These are phyloP conservation scores for Nanger granti DNA, from an alignment of 2,113 vertebrate species.

Conservation along the genomic window DNA sequence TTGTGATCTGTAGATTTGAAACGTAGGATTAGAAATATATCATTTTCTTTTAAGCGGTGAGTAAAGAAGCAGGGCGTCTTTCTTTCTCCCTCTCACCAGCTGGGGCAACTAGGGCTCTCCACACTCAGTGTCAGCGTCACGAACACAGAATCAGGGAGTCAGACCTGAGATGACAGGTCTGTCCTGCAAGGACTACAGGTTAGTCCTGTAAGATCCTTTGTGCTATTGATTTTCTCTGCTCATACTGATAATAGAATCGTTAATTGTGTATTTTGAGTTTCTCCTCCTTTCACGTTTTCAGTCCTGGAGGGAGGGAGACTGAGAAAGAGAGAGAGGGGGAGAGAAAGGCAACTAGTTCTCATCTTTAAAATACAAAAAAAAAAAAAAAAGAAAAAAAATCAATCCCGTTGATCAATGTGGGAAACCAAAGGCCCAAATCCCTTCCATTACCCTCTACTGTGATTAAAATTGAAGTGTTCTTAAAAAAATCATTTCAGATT, in stretches of 20 bases:
- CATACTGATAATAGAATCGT: background rate
- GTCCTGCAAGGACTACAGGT: background rate
- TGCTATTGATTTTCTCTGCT: background rate
- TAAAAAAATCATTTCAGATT: background rate
- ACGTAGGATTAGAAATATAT: background rate
- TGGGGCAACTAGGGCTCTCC: background rate
- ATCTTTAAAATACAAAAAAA: background rate
- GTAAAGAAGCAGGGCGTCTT: background rate
- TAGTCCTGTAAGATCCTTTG: background rate
- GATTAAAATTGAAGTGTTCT: background rate
- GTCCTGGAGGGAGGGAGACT: background rate
- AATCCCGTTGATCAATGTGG: background rate
- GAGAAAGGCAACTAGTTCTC: background rate
- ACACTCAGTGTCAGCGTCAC: background rate
- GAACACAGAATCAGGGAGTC: background rate
- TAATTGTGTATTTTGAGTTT: background rate
- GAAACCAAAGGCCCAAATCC: conserved; percentile 16
- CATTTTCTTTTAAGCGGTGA: background rate
- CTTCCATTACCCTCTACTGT: background rate
- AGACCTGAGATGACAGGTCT: background rate
- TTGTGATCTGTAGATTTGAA: background rate
- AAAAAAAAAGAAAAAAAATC: background rate
- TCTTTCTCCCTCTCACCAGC: background rate
- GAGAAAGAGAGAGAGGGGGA: background rate
- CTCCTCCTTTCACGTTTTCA: background rate